Percentiles rank a stretch among this genome's conserved stretches.
These are phyloP conservation scores for Hepsetus odoe DNA, from an alignment of 2,113 vertebrate species.

Conservation along the genomic window DNA sequence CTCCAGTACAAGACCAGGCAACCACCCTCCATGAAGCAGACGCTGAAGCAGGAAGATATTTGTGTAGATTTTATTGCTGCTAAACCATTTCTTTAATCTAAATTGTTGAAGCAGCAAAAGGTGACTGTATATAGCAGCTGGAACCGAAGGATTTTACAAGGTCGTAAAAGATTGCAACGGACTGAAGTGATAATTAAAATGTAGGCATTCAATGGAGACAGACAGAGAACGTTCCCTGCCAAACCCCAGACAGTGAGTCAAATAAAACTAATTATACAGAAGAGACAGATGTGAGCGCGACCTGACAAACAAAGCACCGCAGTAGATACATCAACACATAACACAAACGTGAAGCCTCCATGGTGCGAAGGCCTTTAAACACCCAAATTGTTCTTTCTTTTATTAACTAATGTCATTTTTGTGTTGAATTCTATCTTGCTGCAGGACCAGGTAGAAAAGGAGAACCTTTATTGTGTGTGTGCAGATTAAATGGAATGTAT, in stretches of 20 bases:
- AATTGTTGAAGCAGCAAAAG: background rate
- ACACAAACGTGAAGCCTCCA: background rate
- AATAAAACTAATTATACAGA: constrained; percentile 1
- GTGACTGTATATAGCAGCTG: background rate
- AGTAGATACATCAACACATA: background rate
- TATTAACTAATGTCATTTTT: no score
- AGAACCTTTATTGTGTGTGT: no score
- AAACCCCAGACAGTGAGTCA: background rate
- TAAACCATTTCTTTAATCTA: background rate
- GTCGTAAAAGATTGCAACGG: background rate
- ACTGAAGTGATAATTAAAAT: background rate
- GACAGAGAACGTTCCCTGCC: background rate
- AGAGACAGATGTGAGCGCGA: background rate
- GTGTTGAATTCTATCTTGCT: no score
- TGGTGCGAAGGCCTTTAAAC: background rate
- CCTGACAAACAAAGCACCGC: background rate
- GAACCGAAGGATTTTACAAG: background rate
- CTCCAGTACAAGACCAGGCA: no score
- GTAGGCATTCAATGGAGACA: background rate
- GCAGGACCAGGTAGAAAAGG: no score
- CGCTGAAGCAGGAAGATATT: no score
- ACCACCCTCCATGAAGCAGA: no score
- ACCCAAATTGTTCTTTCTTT: no score
- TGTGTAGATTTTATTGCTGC: no score
- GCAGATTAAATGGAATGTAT: no score